A percentile compares a stretch with the other conserved stretches of the same genome.
phyloP scores from a whole-genome alignment of 2,797 vertebrate species.

The Phalanger gymnotis region DNA sequence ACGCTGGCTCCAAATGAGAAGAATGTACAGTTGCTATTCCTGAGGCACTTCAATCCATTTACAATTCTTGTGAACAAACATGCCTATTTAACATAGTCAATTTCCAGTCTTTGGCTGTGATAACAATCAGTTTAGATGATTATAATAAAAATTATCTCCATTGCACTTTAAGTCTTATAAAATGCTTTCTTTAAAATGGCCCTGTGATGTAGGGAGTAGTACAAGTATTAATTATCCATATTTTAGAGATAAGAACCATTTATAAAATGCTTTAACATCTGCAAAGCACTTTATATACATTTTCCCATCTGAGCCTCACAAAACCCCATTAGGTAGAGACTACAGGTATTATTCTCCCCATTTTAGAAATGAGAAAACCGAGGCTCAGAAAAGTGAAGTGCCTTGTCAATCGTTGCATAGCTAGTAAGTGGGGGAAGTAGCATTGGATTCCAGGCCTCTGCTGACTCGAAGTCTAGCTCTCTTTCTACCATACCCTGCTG shows the following conservation, averaged over 20 bases:
- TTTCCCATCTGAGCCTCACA: constrained; percentile 11
- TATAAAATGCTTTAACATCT: constrained; percentile 3
- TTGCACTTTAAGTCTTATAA: background rate
- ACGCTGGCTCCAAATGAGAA: constrained; percentile 38
- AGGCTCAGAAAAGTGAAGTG: constrained; percentile 47
- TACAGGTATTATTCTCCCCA: background rate
- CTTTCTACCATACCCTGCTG: background rate
- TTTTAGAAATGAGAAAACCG: constrained; percentile 40
- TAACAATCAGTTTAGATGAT: constrained; percentile 54
- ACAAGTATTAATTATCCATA: background rate
- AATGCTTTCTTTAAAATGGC: background rate
- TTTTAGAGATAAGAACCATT: background rate
- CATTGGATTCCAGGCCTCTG: background rate
- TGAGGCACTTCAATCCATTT: constrained; percentile 66
- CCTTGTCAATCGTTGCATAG: constrained; percentile 4
- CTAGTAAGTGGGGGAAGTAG: background rate
- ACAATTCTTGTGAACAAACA: constrained; percentile 45
- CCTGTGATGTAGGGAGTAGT: background rate
- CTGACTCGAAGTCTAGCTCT: background rate
- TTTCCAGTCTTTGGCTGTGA: constrained; percentile 39
- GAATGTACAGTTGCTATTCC: constrained; percentile 41
- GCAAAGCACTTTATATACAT: constrained; percentile 1
- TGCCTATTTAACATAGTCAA: constrained; percentile 3
- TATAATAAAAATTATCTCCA: background rate
- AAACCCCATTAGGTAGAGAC: background rate